These are phyloP conservation scores for Brachionus calyciflorus DNA, from an alignment of 1,140 invertebrate species.

Conservation along the genomic window DNA sequence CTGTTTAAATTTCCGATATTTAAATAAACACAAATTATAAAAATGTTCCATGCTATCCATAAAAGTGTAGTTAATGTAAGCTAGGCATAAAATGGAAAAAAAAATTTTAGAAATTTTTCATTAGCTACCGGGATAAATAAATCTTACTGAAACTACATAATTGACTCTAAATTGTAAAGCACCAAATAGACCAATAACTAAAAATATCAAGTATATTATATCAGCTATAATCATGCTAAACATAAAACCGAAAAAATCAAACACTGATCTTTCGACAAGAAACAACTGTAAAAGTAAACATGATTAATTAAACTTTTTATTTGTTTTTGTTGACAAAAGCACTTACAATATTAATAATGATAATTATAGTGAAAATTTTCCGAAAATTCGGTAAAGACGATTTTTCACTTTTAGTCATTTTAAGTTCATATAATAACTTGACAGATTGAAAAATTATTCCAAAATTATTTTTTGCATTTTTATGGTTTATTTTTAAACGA, in stretches of 20 bases:
- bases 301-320: not conserved
- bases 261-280: constrained; percentile 31
- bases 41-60: constrained; percentile 45
- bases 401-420: too few species aligned
- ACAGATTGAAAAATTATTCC: too few species aligned
- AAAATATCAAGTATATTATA: constrained; percentile 30
- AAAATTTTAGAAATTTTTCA: not conserved
- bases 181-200: constrained; percentile 39
- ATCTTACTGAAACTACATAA: constrained; percentile 32
- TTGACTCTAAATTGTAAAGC: constrained; percentile 32
- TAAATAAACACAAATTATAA: constrained; percentile 43
- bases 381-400: too few species aligned
- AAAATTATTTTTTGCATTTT: too few species aligned
- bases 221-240: constrained; percentile 39
- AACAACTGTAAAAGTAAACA: not conserved
- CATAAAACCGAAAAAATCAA: constrained; percentile 45
- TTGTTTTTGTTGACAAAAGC: too few species aligned
- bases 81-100: not conserved
- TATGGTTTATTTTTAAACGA: too few species aligned
- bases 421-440: too few species aligned
- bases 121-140: not conserved
- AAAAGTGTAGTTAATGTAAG: not conserved
- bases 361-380: too few species aligned
- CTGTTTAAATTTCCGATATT: constrained; percentile 24
- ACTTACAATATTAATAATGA: too few species aligned